These are phyloP conservation scores for Microcebus murinus DNA, from an alignment of 2,113 vertebrate genomes.

Conservation along the genomic window DNA sequence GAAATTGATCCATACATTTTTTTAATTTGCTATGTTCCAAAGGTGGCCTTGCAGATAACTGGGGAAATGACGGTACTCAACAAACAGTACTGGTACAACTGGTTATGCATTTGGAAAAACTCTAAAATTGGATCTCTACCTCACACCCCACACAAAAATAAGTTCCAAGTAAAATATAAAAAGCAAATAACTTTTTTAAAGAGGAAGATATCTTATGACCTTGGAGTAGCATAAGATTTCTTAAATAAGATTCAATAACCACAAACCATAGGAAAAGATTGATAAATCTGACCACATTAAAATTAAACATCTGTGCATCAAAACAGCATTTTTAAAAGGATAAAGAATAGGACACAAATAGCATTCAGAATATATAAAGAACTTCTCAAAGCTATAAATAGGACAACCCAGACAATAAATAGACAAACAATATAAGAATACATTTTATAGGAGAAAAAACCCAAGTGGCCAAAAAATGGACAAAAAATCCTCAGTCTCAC, in stretches of 20 bases:
- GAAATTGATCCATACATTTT: background rate
- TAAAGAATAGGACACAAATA: slow-evolving; percentile 53
- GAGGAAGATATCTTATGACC: background rate
- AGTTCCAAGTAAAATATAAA: slow-evolving; percentile 19
- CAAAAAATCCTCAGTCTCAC: slow-evolving; percentile 37
- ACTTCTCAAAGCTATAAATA: slow-evolving; percentile 41
- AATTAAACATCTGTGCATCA: slow-evolving; percentile 57
- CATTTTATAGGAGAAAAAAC: background rate
- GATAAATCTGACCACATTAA: background rate
- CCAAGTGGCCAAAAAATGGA: background rate
- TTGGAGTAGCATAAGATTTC: slow-evolving; percentile 31
- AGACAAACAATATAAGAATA: background rate
- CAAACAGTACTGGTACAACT: background rate
- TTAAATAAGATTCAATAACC: slow-evolving; percentile 31
- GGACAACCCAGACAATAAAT: slow-evolving; percentile 26
- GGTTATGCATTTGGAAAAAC: background rate
- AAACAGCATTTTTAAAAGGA: slow-evolving; percentile 58
- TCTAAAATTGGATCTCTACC: background rate
- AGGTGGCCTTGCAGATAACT: background rate
- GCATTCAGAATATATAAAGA: slow-evolving; percentile 51
- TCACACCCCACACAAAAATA: slow-evolving; percentile 51
- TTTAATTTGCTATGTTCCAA: slow-evolving; percentile 2
- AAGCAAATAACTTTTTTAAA: slow-evolving; percentile 31
- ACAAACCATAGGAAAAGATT: slow-evolving; percentile 49
- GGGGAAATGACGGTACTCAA: background rate